Conservation (phyloP, 1,140 invertebrate species). For the Atta texana region DNA sequence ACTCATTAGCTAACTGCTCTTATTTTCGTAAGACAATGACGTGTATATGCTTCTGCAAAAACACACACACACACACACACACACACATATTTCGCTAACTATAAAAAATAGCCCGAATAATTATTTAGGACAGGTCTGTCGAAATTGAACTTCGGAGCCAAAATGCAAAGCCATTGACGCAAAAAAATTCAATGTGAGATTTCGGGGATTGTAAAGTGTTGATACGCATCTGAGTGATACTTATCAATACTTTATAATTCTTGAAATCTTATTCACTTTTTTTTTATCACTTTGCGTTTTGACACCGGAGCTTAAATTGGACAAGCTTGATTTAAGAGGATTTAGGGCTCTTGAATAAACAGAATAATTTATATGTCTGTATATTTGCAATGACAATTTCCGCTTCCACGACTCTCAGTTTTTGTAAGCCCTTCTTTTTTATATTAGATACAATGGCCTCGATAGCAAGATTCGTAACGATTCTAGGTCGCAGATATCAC, state of each 20-base stretch:
- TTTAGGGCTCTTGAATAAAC: slow-evolving; percentile 16
- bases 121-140: neutral
- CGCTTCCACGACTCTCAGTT: neutral
- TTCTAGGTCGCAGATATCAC: slow-evolving; percentile 11
- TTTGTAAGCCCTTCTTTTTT: slow-evolving; percentile 26
- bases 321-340: too few species aligned
- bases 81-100: neutral
- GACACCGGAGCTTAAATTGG: too few species aligned
- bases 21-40: neutral
- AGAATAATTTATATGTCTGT: neutral
- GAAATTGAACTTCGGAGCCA: too few species aligned
- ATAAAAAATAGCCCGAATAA: slow-evolving; percentile 13
- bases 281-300: too few species aligned
- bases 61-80: too few species aligned
- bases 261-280: too few species aligned
- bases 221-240: too few species aligned
- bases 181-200: too few species aligned
- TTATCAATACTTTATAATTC: too few species aligned
- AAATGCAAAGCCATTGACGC: too few species aligned
- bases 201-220: too few species aligned
- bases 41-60: neutral
- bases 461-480: slow-evolving; percentile 44
- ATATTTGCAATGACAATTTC: slow-evolving; percentile 14
- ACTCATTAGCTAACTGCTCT: neutral
- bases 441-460: slow-evolving; percentile 16